Evolutionary conservation across 2,113 vertebrate species (phyloP).

Genomic region (Hippocampus mohnikei): DNA sequence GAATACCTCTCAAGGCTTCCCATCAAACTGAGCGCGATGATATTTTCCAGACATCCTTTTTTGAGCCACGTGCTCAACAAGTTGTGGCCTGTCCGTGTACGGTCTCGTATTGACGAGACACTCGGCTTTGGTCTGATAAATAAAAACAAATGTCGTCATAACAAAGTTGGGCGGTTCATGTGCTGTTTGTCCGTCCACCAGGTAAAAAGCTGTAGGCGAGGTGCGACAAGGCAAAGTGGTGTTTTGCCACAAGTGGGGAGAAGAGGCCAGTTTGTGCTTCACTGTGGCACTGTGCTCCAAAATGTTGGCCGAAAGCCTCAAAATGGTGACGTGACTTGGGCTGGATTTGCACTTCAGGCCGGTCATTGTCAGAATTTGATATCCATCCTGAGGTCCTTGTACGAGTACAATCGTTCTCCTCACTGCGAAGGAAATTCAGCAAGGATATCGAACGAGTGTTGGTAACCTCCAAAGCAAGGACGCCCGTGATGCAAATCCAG

Average conservation of each 20-base stretch:
- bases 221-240: slow-evolving; percentile 59
- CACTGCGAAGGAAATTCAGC: not conserved
- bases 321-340: not conserved
- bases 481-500: not conserved
- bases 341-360: not conserved
- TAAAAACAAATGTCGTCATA: slow-evolving; percentile 2
- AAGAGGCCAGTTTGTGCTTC: not conserved
- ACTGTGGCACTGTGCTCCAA: not conserved
- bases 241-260: slow-evolving; percentile 30
- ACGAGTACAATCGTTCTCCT: too few species aligned
- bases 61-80: not conserved
- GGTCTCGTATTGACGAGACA: slow-evolving; percentile 12
- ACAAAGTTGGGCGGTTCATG: slow-evolving; percentile 10
- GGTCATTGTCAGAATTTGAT: too few species aligned
- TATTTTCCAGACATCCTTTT: too few species aligned
- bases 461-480: not conserved
- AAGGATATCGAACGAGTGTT: not conserved
- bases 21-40: too few species aligned
- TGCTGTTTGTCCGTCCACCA: not conserved
- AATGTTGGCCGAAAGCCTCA: not conserved
- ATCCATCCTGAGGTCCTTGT: too few species aligned
- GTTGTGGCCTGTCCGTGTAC: not conserved
- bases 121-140: slow-evolving; percentile 41
- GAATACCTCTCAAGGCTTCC: too few species aligned
- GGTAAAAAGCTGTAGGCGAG: slow-evolving; percentile 40